A percentile compares a stretch with the other conserved stretches of the same genome.
These are phyloP conservation scores for Archivesica marissinica DNA, from an alignment of 1,140 invertebrate species.

Conservation along the genomic window DNA sequence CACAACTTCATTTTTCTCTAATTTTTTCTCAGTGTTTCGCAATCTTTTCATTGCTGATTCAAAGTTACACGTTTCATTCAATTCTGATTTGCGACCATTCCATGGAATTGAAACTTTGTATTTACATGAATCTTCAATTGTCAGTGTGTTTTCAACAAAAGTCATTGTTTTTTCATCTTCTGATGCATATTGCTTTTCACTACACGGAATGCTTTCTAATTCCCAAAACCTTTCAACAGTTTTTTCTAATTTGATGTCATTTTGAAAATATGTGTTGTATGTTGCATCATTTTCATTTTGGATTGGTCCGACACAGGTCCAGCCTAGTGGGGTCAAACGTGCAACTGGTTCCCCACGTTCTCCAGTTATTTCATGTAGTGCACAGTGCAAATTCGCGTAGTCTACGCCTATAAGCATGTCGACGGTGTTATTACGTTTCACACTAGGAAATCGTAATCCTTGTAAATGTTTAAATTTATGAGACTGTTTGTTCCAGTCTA, in stretches of 20 bases:
- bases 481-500: slow-evolving; percentile 11
- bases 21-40: slow-evolving; percentile 34
- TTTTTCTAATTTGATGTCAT: not conserved
- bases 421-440: not conserved
- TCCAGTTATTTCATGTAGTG: too few species aligned
- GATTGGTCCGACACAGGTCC: too few species aligned
- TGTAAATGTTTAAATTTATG: slow-evolving; percentile 2
- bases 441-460: slow-evolving; percentile 4
- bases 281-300: not conserved
- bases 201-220: slow-evolving; percentile 2
- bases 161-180: not conserved
- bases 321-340: too few species aligned
- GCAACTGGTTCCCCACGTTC: too few species aligned
- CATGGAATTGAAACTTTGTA: slow-evolving; percentile 57
- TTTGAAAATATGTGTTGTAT: not conserved
- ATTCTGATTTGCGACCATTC: slow-evolving; percentile 34
- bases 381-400: too few species aligned
- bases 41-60: slow-evolving; percentile 6
- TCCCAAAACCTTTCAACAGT: slow-evolving; percentile 37
- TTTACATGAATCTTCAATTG: not conserved
- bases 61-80: slow-evolving; percentile 37
- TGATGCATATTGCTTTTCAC: not conserved
- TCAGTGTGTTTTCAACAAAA: not conserved
- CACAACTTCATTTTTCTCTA: not conserved
- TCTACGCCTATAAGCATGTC: too few species aligned